phyloP scores from a whole-genome alignment of 2,888 invertebrate genomes.

The Xestia xanthographa region DNA sequence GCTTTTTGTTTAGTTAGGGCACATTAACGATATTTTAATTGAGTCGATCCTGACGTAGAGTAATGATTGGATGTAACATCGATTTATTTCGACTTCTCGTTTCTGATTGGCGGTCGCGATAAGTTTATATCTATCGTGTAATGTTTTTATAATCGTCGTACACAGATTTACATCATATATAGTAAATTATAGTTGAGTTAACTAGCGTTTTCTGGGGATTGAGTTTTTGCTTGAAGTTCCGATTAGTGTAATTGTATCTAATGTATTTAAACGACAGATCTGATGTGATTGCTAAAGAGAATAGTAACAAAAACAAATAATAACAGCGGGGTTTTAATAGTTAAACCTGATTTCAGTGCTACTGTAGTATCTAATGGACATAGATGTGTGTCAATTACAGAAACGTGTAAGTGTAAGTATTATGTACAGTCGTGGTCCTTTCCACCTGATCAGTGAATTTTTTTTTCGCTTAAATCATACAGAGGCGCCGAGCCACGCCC shows the following conservation, averaged over 20 bases:
- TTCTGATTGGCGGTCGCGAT: slow-evolving; percentile 90
- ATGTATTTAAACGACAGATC: slow-evolving; percentile 34
- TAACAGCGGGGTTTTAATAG: slow-evolving; percentile 1
- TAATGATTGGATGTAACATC: slow-evolving; percentile 91
- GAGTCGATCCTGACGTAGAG: slow-evolving; percentile 90
- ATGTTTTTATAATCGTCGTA: slow-evolving; percentile 87
- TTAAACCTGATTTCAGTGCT: neutral
- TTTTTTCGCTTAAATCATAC: no score
- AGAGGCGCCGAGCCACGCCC: no score
- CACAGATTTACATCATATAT: slow-evolving; percentile 77
- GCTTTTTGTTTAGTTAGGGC: slow-evolving; percentile 76
- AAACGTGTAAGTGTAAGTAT: neutral
- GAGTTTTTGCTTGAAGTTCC: slow-evolving; percentile 38
- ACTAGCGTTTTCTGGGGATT: slow-evolving; percentile 39
- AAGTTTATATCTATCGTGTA: slow-evolving; percentile 88
- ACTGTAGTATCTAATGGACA: slow-evolving; percentile 13
- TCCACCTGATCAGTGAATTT: no score
- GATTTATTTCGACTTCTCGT: slow-evolving; percentile 90
- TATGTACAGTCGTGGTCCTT: no score
- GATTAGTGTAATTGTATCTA: slow-evolving; percentile 43
- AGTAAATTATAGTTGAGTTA: slow-evolving; percentile 66
- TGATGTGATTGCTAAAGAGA: slow-evolving; percentile 37
- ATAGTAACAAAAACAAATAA: slow-evolving; percentile 28
- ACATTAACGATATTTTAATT: slow-evolving; percentile 91
- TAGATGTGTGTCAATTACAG: slow-evolving; percentile 5